A percentile compares a stretch with the other conserved stretches of the same genome.
phyloP scores from a whole-genome alignment of 1,140 invertebrate genomes.

The Drosophila repletoides region DNA sequence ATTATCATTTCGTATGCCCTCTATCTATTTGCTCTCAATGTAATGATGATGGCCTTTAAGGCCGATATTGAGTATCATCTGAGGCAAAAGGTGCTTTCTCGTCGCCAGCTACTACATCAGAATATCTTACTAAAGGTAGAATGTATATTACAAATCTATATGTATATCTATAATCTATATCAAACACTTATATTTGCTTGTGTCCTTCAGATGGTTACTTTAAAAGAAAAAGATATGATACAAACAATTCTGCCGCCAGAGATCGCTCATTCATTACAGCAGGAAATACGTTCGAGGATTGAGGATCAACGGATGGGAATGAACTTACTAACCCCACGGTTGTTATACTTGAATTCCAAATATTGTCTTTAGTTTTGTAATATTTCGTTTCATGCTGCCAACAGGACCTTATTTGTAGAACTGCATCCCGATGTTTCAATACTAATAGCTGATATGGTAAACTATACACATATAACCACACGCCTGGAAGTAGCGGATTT shows the following conservation, averaged over 20 bases:
- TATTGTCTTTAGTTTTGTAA: background rate
- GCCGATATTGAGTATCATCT: slow-evolving; percentile 1
- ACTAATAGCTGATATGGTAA: slow-evolving; percentile 96
- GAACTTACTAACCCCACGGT: background rate
- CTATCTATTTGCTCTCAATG: slow-evolving; percentile 10
- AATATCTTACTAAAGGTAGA: slow-evolving; percentile 11
- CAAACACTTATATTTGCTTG: background rate
- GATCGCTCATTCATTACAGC: slow-evolving; percentile 89
- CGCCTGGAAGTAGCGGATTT: slow-evolving; percentile 90
- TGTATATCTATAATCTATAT: background rate
- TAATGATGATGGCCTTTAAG: background rate
- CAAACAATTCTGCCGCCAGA: slow-evolving; percentile 92
- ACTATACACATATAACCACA: slow-evolving; percentile 94
- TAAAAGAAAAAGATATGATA: slow-evolving; percentile 89
- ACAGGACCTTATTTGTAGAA: slow-evolving; percentile 93
- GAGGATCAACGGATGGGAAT: slow-evolving; percentile 49
- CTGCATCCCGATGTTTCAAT: slow-evolving; percentile 94
- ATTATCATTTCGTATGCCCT: background rate
- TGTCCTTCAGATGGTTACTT: background rate
- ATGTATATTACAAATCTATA: background rate
- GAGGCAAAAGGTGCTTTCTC: slow-evolving; percentile 12
- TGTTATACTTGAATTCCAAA: background rate
- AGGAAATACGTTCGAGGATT: slow-evolving; percentile 88
- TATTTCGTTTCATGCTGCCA: slow-evolving; percentile 23
- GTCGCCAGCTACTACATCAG: slow-evolving; percentile 24